Base-by-base conservation (phyloP, 2,888 invertebrate species). In the Melitaea athalia region DNA sequence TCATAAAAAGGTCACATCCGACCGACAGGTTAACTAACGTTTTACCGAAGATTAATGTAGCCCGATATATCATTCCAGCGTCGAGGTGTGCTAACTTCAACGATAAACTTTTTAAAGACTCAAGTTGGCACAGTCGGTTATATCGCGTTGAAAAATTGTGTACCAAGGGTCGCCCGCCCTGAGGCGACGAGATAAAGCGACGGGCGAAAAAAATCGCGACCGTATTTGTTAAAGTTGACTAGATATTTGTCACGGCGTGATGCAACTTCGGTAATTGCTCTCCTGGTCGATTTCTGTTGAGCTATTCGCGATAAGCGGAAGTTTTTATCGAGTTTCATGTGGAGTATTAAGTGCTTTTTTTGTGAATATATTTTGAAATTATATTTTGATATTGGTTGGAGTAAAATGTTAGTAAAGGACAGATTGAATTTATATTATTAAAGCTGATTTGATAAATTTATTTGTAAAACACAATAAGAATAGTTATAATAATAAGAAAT, bases 91-190 rank as follows among this genome's bases (percentile, higher is more conserved):
- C 89, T 78, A 89, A 90, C 86, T 88, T 89, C 84, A 81, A 79
- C 84, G 91, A 91, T 92, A 90, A 91, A 92, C 90, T 92, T 92
- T 82, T 92, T 91, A 92, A 92, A 91, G 90, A 92, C 91, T 91
- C 86, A 85, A 88, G 83, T 89, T 85, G 81, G 80, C 81, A 78
- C 79, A 79, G 79, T 80, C 65, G 73, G 82, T 52, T 87, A 91
- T 91, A 90, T 91, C 90, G 85, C 81, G 79, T 84, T 91, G 90
- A 92, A 92, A 92, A 91, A 92, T 91, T 90, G 91, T 92, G 87
- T 92, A 91, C 88, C 90, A 85, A 81, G 81, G 80, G 79, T 76
- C 80, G 79, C 74, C 76, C 77, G 83, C 87, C 91, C 90, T 88
- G 91, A 73, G 89, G 92, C 87, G 78, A 60, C 64, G 82, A 79